Evolutionary conservation across 1,140 invertebrate genomes (phyloP), one percentile per base, ranked within the genome.

Genomic region (Eumeta japonica): DNA sequence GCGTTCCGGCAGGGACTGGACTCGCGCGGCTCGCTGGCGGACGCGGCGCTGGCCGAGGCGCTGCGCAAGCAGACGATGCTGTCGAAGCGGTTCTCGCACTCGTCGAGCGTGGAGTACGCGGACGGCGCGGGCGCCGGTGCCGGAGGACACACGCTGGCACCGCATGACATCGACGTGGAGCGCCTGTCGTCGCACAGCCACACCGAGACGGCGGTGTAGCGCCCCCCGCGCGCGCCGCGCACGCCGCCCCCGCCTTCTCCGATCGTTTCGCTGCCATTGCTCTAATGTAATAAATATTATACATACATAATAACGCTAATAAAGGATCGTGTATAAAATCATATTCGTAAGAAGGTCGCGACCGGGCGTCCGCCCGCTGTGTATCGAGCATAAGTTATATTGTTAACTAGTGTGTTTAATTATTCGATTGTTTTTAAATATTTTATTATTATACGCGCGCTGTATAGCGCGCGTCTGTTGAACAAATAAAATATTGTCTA

Each of bases 1-100:
- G 94, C 94, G 81, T 97, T 97, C 84, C 92, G 94, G 77, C 93
- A 96, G 85, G 94, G 92, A 74, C 84, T 97, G 81, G 94, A 97
- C 83, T 83, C 90, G 78, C 89, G 92, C 66, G 87, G 89, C 68
- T 93, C 96, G 78, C 88, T 90, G 79, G 88, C 86, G 67, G 90
- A 87, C 79, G 86, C 88, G 55, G 88, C 87, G 68, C 82, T 93
- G 62, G 90, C 89, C 41, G 90, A 92, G 76, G 89, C 90, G 62
- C 83, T 93, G 55, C 86, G 90, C 70, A 93, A 92, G 79, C 91
- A 94, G 81, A 85, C 89, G 62, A 90, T 89, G 60, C 80, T 92
- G 46, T 88, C 83, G 68, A 93, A 93, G 80, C 84, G 90, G 62
- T 82, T 92, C 60, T 92, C 90, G 55, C 89, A 92, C 68, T 90